A percentile compares a stretch with the other conserved stretches of the same genome.
Evolutionary conservation across 92 coral and sea anemone species (phyloP).

Genomic region (Phenganax stokvisi): DNA sequence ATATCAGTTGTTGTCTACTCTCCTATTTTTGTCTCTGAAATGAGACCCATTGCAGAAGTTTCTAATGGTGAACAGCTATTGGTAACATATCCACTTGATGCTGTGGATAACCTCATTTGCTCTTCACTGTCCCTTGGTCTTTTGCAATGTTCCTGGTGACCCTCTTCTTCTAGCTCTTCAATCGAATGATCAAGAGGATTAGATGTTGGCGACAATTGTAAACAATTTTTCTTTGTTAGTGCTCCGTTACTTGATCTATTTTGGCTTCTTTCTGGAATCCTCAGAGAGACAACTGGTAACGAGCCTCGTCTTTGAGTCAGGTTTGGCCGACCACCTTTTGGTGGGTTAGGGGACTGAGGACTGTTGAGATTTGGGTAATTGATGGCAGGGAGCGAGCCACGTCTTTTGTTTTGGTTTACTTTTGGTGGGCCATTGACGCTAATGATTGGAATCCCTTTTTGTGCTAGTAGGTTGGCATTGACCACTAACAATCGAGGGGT

Average conservation of each 20-base stretch:
- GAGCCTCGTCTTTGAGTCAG: constrained; percentile 25
- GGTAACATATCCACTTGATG: constrained; percentile 26
- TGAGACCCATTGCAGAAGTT: background rate
- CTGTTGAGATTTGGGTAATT: constrained; percentile 6
- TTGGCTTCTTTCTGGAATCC: constrained; percentile 12
- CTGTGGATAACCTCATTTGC: constrained; percentile 16
- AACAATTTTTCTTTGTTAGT: background rate
- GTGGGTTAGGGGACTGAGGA: background rate
- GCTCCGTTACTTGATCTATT: background rate
- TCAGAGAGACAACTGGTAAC: constrained; percentile 9
- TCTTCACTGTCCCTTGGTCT: constrained; percentile 2
- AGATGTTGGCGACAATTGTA: background rate
- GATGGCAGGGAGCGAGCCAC: constrained; percentile 33
- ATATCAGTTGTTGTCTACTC: background rate
- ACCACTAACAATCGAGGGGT: constrained; percentile 9
- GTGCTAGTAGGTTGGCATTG: constrained; percentile 29
- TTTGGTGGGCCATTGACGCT: constrained; percentile 35
- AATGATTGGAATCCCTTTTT: constrained; percentile 29
- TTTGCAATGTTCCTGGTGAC: constrained; percentile 4
- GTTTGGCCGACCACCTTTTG: constrained; percentile 15
- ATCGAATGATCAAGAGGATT: background rate
- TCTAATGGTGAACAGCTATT: constrained; percentile 16
- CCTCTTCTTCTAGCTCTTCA: constrained; percentile 30
- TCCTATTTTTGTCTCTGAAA: background rate
- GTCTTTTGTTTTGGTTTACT: constrained; percentile 15